Evolutionary conservation across 2,888 invertebrate species (phyloP), one percentile per base, ranked within the genome.

Genomic region (Chouioia cunea): DNA sequence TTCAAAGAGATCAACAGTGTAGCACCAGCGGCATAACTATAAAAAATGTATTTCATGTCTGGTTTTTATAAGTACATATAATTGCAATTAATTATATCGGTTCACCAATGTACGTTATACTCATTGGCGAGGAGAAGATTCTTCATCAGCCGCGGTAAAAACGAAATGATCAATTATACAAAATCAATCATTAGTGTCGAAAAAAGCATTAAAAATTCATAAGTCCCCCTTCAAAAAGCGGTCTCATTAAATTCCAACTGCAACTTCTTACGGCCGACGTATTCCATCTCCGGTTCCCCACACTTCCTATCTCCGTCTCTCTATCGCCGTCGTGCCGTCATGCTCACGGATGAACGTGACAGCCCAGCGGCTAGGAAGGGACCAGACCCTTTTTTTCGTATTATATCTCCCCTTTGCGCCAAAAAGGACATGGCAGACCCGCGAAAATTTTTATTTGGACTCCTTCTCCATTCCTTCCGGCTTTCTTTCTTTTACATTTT

Each of bases 331-430:
- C 62, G 43, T 22, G 6, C 20, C 58, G 77, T 78, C 78, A 76
- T 79, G 73, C 78, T 73, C 74, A 73, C 16, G 46, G 36, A 76
- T 76, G 77, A 75, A 77, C 36, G 6, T 77, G 78, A 78, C 77
- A 77, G 64, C 72, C 18, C 44, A 58, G 20, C 46, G 23, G 46
- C 43, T 16, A 36, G 36, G 1, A 36, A 8, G 27, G 27, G 27
- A 27, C 2, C 3, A 27, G 10, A 36, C 1, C 6, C 12, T 36
- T 36, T 36, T 36, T 12, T 36, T 36, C 36, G 36, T 36, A 36
- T 36, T 36, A 36, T 36, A 6, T 12, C 36, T 15, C 36, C 36
- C 54, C 62, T 47, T 56, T 50, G 36, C 36, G 46, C 6, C 15
- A 59, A 46, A 27, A 43, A 58, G 44, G 53, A 27, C 43, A 16